Percentiles rank a stretch among this genome's conserved stretches.
Evolutionary conservation across 2,113 vertebrate species (phyloP).

Genomic region (Urocynchramus pylzowi): DNA sequence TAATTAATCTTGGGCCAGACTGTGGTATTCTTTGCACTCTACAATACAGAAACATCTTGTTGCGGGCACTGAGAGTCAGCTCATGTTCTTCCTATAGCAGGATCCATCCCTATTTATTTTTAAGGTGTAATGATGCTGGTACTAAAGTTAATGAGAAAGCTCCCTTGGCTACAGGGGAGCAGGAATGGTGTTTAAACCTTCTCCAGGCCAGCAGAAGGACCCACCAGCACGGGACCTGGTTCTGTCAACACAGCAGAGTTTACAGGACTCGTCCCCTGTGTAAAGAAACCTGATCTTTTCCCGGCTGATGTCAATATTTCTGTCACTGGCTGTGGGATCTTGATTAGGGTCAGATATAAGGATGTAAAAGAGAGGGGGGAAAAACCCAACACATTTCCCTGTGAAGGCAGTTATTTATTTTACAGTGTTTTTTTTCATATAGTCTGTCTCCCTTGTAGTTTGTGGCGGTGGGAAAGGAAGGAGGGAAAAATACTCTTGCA

Average conservation of each 20-base stretch:
- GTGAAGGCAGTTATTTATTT: constrained; percentile 27
- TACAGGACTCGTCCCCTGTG: constrained; percentile 33
- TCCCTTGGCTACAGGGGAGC: not conserved
- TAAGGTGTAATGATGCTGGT: not conserved
- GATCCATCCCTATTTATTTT: not conserved
- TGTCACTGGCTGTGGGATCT: constrained; percentile 45
- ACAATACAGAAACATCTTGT: not conserved
- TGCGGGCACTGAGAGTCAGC: not conserved
- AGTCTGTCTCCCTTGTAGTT: not conserved
- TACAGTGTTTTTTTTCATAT: not conserved
- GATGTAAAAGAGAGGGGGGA: not conserved
- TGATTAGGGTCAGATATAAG: constrained; percentile 48
- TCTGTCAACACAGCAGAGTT: constrained; percentile 50
- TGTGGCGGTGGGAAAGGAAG: not conserved
- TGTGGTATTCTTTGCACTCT: not conserved
- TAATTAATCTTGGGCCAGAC: not conserved
- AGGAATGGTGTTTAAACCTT: not conserved
- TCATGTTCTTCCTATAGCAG: not conserved
- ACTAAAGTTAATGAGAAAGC: not conserved
- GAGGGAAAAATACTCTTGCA: not conserved
- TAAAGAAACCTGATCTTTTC: constrained; percentile 29
- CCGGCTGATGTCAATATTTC: constrained; percentile 54
- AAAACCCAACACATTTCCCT: not conserved
- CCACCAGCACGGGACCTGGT: constrained; percentile 26
- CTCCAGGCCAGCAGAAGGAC: constrained; percentile 14